Evolutionary conservation across 2,113 vertebrate genomes (phyloP), one percentile per base, ranked within the genome.

Genomic region (Pipa parva): DNA sequence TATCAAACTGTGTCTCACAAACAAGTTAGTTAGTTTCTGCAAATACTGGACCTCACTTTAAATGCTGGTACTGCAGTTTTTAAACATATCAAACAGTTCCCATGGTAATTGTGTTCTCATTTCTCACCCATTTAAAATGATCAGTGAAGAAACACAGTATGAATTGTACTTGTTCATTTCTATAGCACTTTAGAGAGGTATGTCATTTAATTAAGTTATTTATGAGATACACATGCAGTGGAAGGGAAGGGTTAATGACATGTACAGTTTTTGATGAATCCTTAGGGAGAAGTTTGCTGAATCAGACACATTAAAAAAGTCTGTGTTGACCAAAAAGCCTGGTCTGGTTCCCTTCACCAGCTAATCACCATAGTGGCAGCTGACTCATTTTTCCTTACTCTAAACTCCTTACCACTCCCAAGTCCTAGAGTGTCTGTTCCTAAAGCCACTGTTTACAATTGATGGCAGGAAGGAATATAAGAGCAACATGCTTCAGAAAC

Each of bases 271-370:
- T 83, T 88, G 90, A 89, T 87, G 80, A 85, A 81, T 90, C 91
- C 88, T 85, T 42, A 77, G 82, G 85, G 91, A 90, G 77, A 85
- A 80, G 85, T 92, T 85, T 88, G 89, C 92, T 92, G 89, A 87
- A 90, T 91, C 87, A 91, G 87, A 79, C 83, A 80, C 82, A 84
- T 91, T 91, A 87, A 88, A 91, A 90, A 90, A 82, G 88, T 88
- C 86, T 89, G 75, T 75, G 75, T 79, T 88, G 87, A 89, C 82
- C 81, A 82, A 81, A 83, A 82, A 87, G 75, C 69, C 80, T 83
- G 76, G 73, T 82, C 85, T 85, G 87, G 72, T 81, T 83, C 86
- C 81, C 82, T 77, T 88, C 88, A 89, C 81, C 81, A 78, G 80
- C 82, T 87, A 84, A 89, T 87, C 88, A 80, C 75, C 81, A 71